Evolutionary conservation across 2,888 invertebrate species (phyloP).

Genomic region (Aleiodes leptofemur): DNA sequence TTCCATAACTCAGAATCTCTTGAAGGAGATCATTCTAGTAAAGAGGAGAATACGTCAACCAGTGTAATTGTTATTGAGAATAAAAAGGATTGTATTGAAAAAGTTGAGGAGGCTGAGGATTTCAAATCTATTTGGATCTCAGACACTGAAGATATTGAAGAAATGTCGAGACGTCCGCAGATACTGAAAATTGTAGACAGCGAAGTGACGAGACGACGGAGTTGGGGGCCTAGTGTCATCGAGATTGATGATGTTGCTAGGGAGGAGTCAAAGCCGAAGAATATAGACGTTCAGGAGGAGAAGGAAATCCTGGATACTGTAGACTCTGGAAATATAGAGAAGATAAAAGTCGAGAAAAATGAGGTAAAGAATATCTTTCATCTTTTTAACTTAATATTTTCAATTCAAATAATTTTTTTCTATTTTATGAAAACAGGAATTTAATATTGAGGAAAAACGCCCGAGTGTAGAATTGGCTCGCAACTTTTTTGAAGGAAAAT

Average conservation of each 20-base stretch:
- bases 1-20: not conserved
- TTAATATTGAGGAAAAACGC: constrained; percentile 49
- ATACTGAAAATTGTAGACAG: constrained; percentile 71
- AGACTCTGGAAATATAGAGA: not conserved
- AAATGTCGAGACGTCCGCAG: constrained; percentile 74
- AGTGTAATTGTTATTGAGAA: constrained; percentile 39
- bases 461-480: constrained; percentile 61
- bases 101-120: constrained; percentile 66
- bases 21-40: not conserved
- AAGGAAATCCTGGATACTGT: not conserved
- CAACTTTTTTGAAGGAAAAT: constrained; percentile 64
- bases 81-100: constrained; percentile 44
- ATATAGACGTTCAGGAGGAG: not conserved
- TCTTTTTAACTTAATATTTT: not conserved
- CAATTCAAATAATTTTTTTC: not conserved
- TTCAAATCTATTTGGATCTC: constrained; percentile 69
- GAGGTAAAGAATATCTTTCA: constrained; percentile 8
- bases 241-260: constrained; percentile 53
- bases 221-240: constrained; percentile 51
- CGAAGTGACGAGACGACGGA: constrained; percentile 66
- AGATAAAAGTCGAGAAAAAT: not conserved
- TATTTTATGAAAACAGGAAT: constrained; percentile 34
- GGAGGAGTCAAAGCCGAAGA: constrained; percentile 1
- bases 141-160: constrained; percentile 65
- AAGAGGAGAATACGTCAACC: not conserved